Evolutionary conservation across 2,888 invertebrate genomes (phyloP), one percentile per base, ranked within the genome.

Genomic region (Cinara cedri): DNA sequence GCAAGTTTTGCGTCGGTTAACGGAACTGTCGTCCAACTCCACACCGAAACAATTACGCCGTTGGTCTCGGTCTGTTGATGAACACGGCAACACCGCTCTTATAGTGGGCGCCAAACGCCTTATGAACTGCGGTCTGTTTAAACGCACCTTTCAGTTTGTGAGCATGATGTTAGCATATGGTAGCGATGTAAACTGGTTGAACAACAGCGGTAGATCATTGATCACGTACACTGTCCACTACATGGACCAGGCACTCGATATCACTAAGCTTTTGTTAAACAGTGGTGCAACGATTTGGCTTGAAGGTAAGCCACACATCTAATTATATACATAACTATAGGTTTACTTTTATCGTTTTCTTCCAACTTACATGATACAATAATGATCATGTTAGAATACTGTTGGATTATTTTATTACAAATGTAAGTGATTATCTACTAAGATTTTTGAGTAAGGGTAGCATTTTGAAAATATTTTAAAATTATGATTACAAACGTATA

Each of bases 281-380:
- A 82, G 82, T 57, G 85, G 85, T 4, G 84, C 85, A n/a, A 81
- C 82, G 13, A 84, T 85, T 1, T 85, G 84, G 85, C 82, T 83
- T 16, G 78, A 75, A 63, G 74, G 82, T 81, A 60, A 82, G 63
- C 44, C 4, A 3, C 42, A 4, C 34, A 34, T 4, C 34, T 34
- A 34, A 4, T 4, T 11, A 3, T 19, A 21, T 46, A 46, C 10
- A 34, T 34, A 34, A 34, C 6, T 34, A 34, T 34, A 34, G 34
- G 6, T 34, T n/a, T n/a, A n/a, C n/a, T n/a, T 34, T 34, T 19
- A 54, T 54, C 54, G 19, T 19, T 34, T 34, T 34, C 6, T 6
- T 34, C 34, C 34, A 6, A 34, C 34, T 34, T 34, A 34, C 34
- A 34, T 4, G 34, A 4, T 34, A 34, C 34, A 34, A 34, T 34